These are phyloP conservation scores for Hylaeus anthracinus DNA, from an alignment of 1,140 invertebrate species.

Conservation along the genomic window DNA sequence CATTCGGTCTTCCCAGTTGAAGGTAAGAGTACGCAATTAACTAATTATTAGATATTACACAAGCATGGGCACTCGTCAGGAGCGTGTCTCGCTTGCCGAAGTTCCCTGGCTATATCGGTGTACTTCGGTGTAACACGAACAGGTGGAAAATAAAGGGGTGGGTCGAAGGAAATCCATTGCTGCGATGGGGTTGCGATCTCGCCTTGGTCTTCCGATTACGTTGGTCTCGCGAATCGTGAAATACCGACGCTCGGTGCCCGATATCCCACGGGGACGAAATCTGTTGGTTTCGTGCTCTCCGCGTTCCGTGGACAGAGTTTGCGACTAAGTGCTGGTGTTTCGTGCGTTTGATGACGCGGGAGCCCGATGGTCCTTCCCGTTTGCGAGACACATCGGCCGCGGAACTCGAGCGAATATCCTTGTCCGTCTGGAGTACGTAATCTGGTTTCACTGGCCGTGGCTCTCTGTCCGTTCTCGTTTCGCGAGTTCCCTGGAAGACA, in stretches of 20 bases:
- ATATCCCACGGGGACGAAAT: conserved; percentile 18
- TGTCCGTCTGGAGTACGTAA: conserved; percentile 43
- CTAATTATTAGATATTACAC: no score
- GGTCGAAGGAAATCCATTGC: neutral
- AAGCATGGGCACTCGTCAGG: no score
- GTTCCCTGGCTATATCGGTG: no score
- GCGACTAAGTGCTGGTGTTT: conserved; percentile 42
- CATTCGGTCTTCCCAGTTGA: no score
- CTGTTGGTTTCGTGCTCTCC: conserved; percentile 1
- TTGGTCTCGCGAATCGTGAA: conserved; percentile 19
- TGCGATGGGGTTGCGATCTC: neutral
- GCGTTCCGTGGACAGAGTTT: conserved; percentile 35
- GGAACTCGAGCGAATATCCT: conserved; percentile 50
- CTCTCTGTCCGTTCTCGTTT: conserved; percentile 32
- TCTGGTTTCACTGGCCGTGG: conserved; percentile 26
- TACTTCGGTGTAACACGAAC: no score
- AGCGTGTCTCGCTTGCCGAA: no score
- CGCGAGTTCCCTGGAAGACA: conserved; percentile 43
- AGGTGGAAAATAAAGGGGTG: neutral
- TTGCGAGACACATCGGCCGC: neutral
- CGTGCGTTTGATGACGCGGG: conserved; percentile 36
- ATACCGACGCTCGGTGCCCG: conserved; percentile 8
- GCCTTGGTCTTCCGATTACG: neutral
- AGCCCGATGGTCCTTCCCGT: conserved; percentile 3
- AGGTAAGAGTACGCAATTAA: no score